These are phyloP conservation scores for Listronotus bonariensis DNA, from an alignment of 1,140 invertebrate genomes.

Conservation along the genomic window DNA sequence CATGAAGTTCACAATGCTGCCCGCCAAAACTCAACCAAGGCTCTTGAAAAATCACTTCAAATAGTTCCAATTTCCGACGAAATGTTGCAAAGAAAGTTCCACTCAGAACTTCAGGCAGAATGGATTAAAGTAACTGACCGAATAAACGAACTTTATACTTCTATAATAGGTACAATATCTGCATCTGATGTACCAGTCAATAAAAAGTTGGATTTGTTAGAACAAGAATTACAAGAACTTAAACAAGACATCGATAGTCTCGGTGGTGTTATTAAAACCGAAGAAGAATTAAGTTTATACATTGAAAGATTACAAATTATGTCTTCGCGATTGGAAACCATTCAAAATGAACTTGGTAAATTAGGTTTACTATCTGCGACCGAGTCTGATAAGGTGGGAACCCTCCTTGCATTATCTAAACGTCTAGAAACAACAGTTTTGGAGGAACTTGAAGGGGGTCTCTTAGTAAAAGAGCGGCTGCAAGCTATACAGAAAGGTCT, in stretches of 20 bases:
- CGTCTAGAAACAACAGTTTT: constrained; percentile 69
- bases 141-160: constrained; percentile 68
- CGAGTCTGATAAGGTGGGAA: constrained; percentile 76
- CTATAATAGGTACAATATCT: constrained; percentile 69
- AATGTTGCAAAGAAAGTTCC: constrained; percentile 76
- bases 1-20: constrained; percentile 83
- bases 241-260: constrained; percentile 68
- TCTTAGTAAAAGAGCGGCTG: constrained; percentile 71
- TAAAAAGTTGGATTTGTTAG: constrained; percentile 72
- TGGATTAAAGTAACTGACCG: constrained; percentile 70
- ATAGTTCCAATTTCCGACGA: constrained; percentile 80
- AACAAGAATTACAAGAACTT: constrained; percentile 74
- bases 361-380: constrained; percentile 71
- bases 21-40: constrained; percentile 69
- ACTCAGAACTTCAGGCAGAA: constrained; percentile 73
- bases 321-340: constrained; percentile 71
- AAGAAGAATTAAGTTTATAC: constrained; percentile 79
- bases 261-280: constrained; percentile 77
- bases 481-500: constrained; percentile 71
- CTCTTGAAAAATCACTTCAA: constrained; percentile 76
- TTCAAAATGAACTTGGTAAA: constrained; percentile 77
- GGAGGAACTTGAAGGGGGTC: constrained; percentile 75
- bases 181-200: constrained; percentile 71
- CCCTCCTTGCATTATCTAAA: constrained; percentile 68
- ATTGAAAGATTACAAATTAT: constrained; percentile 78